Conservation (phyloP, 1,140 invertebrate genomes). For the Pseudomyrmex flavicornis region DNA sequence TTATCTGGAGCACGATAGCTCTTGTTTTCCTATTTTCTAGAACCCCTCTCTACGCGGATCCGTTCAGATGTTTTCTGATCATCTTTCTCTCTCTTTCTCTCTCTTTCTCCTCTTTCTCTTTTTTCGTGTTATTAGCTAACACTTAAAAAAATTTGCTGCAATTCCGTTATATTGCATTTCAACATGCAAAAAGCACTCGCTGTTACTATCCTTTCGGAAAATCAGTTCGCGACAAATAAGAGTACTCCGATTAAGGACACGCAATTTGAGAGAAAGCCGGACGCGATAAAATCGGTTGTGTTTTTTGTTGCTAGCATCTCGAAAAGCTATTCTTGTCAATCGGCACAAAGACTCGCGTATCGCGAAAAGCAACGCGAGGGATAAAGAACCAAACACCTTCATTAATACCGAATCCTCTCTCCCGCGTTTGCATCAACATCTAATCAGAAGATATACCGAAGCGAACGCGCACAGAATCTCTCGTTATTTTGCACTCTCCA, state of each 20-base stretch:
- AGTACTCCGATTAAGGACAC: background rate
- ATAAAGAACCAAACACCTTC: no score
- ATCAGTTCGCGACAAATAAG: no score
- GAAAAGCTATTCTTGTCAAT: background rate
- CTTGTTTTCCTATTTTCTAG: constrained; percentile 49
- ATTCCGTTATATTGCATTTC: background rate
- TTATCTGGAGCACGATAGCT: constrained; percentile 40
- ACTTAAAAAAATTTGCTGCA: background rate
- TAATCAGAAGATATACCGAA: background rate
- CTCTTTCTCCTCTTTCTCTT: background rate
- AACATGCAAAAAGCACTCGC: background rate
- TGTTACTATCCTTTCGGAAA: background rate
- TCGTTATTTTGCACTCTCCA: constrained; percentile 14
- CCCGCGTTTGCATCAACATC: background rate
- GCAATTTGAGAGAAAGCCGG: background rate
- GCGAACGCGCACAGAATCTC: no score
- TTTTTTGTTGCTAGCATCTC: background rate
- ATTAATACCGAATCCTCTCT: no score
- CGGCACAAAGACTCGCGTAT: background rate
- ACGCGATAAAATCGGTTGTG: background rate
- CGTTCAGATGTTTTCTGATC: constrained; percentile 49
- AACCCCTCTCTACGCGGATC: constrained; percentile 28
- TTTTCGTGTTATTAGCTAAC: background rate
- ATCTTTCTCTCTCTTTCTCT: constrained; percentile 46
- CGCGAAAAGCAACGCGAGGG: no score